Percentiles rank a stretch among this genome's conserved stretches.
Conservation (phyloP, 2,797 vertebrate genomes). For the Acanthis flammea region DNA sequence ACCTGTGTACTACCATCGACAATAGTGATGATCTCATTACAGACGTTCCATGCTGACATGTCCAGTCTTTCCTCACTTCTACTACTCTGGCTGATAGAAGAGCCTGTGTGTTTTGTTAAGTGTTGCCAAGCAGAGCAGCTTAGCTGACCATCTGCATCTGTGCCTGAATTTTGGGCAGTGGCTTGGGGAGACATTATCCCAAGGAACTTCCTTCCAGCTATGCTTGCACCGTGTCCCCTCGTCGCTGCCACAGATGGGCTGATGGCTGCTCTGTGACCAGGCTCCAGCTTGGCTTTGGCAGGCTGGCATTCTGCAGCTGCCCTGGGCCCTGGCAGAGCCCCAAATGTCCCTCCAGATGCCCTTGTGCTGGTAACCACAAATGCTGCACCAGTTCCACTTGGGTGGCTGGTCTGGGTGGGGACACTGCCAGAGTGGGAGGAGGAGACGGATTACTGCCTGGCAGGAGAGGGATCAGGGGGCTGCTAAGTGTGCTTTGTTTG, state of each 20-base stretch:
- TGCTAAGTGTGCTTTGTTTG: not conserved
- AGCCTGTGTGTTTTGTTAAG: not conserved
- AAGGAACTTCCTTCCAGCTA: not conserved
- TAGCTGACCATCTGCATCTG: not conserved
- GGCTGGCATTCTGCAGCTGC: not conserved
- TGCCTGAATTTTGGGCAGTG: not conserved
- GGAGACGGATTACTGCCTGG: not conserved
- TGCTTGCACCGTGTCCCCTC: not conserved
- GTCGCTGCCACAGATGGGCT: not conserved
- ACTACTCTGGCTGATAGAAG: not conserved
- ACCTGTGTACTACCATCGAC: not conserved
- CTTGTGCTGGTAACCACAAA: not conserved
- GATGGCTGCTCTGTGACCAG: not conserved
- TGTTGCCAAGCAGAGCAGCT: not conserved
- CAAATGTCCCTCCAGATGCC: not conserved
- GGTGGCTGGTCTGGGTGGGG: not conserved
- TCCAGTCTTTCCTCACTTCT: not conserved
- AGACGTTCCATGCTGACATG: not conserved
- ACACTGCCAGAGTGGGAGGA: not conserved
- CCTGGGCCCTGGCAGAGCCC: not conserved
- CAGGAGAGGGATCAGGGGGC: not conserved
- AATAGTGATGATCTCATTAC: not conserved
- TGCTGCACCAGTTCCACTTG: not conserved
- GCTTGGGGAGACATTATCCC: not conserved
- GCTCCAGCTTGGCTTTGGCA: not conserved